These are phyloP conservation scores for Phalloptychus januarius DNA, from an alignment of 2,797 vertebrate species.

Conservation along the genomic window DNA sequence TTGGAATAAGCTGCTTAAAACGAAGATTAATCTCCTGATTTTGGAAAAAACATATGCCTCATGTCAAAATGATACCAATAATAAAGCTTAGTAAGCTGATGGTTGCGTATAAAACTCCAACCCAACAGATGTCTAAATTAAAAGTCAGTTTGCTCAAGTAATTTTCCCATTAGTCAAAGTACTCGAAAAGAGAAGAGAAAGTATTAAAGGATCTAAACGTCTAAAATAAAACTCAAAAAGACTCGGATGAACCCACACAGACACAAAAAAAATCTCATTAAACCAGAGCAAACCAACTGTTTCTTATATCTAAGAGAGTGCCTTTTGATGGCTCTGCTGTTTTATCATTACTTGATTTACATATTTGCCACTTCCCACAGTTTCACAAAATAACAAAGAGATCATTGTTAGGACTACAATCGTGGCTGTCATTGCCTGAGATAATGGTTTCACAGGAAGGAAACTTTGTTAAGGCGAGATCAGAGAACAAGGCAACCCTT, in stretches of 20 bases:
- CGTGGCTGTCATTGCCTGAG: conserved; percentile 24
- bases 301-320: conserved; percentile 11
- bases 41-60: conserved; percentile 19
- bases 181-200: not conserved
- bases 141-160: not conserved
- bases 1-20: conserved; percentile 1
- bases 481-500: conserved; percentile 54
- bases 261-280: not conserved
- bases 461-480: conserved; percentile 50
- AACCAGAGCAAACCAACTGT: not conserved
- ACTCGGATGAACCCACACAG: not conserved
- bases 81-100: conserved; percentile 21
- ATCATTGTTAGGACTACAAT: conserved; percentile 36
- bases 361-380: conserved; percentile 12
- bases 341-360: conserved; percentile 28
- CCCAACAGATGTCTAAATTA: not conserved
- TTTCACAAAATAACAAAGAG: conserved; percentile 46
- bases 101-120: not conserved
- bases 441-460: conserved; percentile 43
- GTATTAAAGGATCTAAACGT: conserved; percentile 2
- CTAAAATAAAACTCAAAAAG: conserved; percentile 6
- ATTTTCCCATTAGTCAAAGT: not conserved
- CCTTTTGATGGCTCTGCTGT: conserved; percentile 18
- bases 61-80: conserved; percentile 20
- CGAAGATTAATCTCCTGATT: conserved; percentile 18